Base-by-base conservation (phyloP, 2,888 invertebrate genomes). In the Synanthedon formicaeformis region DNA sequence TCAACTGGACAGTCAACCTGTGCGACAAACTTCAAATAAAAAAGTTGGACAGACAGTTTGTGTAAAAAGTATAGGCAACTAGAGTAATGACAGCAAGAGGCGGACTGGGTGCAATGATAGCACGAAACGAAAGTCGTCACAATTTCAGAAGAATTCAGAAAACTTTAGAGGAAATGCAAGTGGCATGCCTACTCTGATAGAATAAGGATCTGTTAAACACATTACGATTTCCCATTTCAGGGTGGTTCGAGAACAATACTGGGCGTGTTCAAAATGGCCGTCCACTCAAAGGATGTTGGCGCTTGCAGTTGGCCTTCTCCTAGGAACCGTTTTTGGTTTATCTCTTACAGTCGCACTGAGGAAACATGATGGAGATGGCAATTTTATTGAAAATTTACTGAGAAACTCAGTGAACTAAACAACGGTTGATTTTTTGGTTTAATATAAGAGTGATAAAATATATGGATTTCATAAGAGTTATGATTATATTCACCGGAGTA, bases 211-310 rank as follows among this genome's bases (percentile, higher is more conserved):
- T 34, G 1, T 34, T 8, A 34, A 34, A 34, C 27, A 34, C 34
- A 34, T 13, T 16, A n/a, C 45, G 5, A 34, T 34, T 34, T 34
- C 45, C 50, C 18, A 40, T 73, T 73, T 0, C 78, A 86, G 86
- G 52, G 85, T 87, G 0, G 68, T 80, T 50, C 72, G 81, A 0
- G 86, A 87, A 64, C 86, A 87, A 57, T 87, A 87, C 64, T 87
- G 86, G 79, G 65, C 81, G 0, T 87, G 86, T 56, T 72, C 86
- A 1, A 76, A 68, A 45, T 87, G 86, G 86, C 77, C 85, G 0
- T 62, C 67, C 27, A 73, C 67, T 0, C 83, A 84, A 60, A 60
- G 74, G 5, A 41, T 75, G 12, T 69, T 86, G 23, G 82, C 81
- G 3, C 60, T 84, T 11, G 59, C 73, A 0, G 81, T 78, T 3